Conservation (phyloP, 1,140 invertebrate genomes). For the Drosophila pruinosa region DNA sequence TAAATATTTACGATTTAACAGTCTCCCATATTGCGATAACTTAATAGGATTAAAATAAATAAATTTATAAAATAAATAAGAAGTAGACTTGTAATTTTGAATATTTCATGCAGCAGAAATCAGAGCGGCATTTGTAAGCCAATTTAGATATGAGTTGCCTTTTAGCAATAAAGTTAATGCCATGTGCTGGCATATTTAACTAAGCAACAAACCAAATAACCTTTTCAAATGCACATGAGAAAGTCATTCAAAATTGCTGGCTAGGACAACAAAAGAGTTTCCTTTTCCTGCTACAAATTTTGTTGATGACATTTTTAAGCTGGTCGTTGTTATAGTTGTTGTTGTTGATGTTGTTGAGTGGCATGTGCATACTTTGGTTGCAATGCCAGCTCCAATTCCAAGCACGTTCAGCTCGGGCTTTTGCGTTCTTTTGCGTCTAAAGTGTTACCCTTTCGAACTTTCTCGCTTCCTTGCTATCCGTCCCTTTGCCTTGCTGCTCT, state of each 20-base stretch:
- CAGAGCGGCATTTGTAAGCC: conserved; percentile 4
- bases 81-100: too few relatives aligned
- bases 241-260: conserved; percentile 45
- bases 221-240: neutral
- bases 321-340: neutral
- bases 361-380: neutral
- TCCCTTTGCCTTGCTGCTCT: neutral
- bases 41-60: too few relatives aligned
- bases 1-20: too few relatives aligned
- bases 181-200: conserved; percentile 16
- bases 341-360: conserved; percentile 5
- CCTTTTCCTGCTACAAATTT: conserved; percentile 44
- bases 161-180: conserved; percentile 4
- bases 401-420: too few relatives aligned
- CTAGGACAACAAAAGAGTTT: conserved; percentile 60
- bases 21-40: too few relatives aligned
- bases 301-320: conserved; percentile 55
- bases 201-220: conserved; percentile 21
- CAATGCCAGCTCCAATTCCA: neutral
- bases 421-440: neutral
- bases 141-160: conserved; percentile 49
- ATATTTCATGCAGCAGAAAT: too few relatives aligned
- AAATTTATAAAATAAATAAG: too few relatives aligned
- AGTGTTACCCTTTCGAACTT: neutral
- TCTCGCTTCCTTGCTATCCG: neutral